Evolutionary conservation across 1,140 invertebrate species (phyloP), one percentile per base, ranked within the genome.

Genomic region (Parapsyche elsis): DNA sequence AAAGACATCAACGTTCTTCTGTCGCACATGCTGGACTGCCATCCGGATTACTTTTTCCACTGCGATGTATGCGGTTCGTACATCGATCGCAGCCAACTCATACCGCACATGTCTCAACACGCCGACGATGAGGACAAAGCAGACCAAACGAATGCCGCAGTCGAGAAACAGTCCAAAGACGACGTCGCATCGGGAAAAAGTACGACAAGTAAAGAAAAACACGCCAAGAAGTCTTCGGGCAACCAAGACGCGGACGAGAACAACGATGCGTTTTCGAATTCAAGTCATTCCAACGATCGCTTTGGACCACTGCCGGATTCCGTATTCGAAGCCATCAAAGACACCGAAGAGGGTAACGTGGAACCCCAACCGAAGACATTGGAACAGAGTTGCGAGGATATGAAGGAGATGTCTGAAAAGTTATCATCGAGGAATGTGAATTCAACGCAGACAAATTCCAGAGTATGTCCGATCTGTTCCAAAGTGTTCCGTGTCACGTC

Each of bases 301-400:
- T 86, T 86, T 64, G 85, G 76, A 1, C 85, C 84, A 9, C 76
- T 85, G 9, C 86, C 86, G 0, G 85, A 87, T 26, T 86, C 86
- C 0, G 87, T 86, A 14, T 87, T 86, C 53, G 83, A 86, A 73
- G 86, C 86, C 9, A 86, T 87, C 5, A 86, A 86, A 81, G 86
- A 86, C 77, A 83, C 84, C 5, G 85, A 85, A 67, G 86, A 87
- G 14, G 76, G 53, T 12, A 16, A 10, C 21, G 45, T 30, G 16
- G 75, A 85, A 21, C 78, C 84, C 9, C 7, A 73, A 5, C 85
- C 84, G 1, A 84, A 84, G 0, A 84, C 84, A 0, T 81, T 81
- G 0, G 84, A 84, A 16, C 71, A 82, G 4, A 83, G 81, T 16
- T 81, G 83, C 2, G 81, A 83, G 14, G 84, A 84, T 19, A 45